These are phyloP conservation scores for Cryptotis parvus DNA, from an alignment of 2,113 vertebrate species.

Conservation along the genomic window DNA sequence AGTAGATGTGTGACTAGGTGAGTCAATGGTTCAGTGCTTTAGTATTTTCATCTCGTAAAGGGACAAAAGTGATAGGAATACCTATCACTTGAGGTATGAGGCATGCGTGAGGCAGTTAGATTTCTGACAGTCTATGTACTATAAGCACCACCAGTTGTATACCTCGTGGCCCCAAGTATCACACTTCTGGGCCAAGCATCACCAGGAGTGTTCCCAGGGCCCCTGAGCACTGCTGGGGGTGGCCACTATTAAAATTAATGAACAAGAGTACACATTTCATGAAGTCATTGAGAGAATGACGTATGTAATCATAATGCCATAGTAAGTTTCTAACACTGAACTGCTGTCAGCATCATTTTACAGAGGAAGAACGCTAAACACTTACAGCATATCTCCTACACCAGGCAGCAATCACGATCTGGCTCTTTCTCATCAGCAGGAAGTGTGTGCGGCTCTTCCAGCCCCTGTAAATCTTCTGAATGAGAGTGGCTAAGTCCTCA, in stretches of 20 bases:
- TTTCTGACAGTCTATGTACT: too few relatives aligned
- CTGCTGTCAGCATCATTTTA: background rate
- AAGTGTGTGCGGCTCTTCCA: slow-evolving; percentile 96
- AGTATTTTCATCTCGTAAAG: background rate
- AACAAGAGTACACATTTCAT: background rate
- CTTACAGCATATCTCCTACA: slow-evolving; percentile 94
- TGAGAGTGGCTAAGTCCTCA: slow-evolving; percentile 95
- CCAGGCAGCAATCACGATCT: slow-evolving; percentile 95
- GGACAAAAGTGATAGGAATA: too few relatives aligned
- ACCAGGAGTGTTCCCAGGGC: too few relatives aligned
- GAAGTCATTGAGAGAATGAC: background rate
- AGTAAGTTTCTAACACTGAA: background rate
- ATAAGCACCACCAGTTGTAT: too few relatives aligned
- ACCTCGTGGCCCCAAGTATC: too few relatives aligned
- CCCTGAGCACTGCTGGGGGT: too few relatives aligned
- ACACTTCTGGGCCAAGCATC: too few relatives aligned
- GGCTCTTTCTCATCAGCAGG: slow-evolving; percentile 95
- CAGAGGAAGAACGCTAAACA: background rate
- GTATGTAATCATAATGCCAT: background rate
- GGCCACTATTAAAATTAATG: too few relatives aligned
- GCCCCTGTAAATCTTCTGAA: slow-evolving; percentile 97
- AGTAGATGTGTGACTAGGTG: rapidly evolving
- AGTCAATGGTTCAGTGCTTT: background rate
- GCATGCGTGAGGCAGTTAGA: too few relatives aligned
- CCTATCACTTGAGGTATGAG: too few relatives aligned